Evolutionary conservation across 2,888 invertebrate genomes (phyloP).

Genomic region (Agriopis aurantiaria): DNA sequence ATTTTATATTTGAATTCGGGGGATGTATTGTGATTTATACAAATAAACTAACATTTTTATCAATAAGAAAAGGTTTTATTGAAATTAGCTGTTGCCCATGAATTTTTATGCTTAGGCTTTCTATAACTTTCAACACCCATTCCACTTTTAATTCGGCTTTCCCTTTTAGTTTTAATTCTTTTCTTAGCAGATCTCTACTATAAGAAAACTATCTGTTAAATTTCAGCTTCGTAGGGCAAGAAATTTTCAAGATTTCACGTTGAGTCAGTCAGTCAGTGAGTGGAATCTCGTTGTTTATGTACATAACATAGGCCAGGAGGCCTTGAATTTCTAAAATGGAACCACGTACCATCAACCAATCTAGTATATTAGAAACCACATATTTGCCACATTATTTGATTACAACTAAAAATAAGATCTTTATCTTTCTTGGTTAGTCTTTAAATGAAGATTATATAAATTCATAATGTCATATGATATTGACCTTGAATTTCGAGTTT

Average conservation of each 20-base stretch:
- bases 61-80: slow-evolving; percentile 6
- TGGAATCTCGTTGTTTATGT: too few species aligned
- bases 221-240: too few species aligned
- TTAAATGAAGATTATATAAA: neutral
- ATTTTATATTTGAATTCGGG: slow-evolving; percentile 62
- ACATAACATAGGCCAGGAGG: too few species aligned
- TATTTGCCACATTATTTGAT: neutral
- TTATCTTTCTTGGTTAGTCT: neutral
- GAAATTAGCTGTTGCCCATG: neutral
- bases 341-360: neutral
- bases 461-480: neutral
- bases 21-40: slow-evolving; percentile 60
- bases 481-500: slow-evolving; percentile 7
- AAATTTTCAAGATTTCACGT: too few species aligned
- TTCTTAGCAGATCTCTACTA: too few species aligned
- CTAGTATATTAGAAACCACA: neutral
- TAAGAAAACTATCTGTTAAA: too few species aligned
- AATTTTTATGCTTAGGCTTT: too few species aligned
- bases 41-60: slow-evolving; percentile 51
- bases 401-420: neutral
- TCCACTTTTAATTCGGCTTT: too few species aligned
- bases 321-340: neutral
- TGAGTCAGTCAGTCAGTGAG: too few species aligned
- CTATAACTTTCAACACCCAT: too few species aligned
- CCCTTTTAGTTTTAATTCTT: too few species aligned